A percentile compares a stretch with the other conserved stretches of the same genome.
Conservation (phyloP, 1,140 invertebrate genomes). For the Anastatus disparis region DNA sequence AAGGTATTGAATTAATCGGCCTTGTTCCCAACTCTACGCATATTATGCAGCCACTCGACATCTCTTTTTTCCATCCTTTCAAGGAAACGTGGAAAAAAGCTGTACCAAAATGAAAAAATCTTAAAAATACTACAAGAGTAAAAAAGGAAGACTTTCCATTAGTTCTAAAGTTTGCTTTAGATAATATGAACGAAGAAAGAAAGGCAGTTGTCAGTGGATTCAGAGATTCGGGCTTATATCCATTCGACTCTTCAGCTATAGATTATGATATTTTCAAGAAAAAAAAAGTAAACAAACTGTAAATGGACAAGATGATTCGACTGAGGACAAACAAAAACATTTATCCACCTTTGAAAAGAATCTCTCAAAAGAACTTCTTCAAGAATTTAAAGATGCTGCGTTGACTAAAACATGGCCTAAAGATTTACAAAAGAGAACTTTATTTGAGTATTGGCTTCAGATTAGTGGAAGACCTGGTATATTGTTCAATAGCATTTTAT, state of each 20-base stretch:
- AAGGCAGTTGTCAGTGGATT: background rate
- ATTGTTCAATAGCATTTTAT: no score
- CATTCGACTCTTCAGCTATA: background rate
- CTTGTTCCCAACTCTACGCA: no score
- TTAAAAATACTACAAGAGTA: background rate
- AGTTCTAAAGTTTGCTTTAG: background rate
- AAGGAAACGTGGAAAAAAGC: background rate
- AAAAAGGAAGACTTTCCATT: background rate
- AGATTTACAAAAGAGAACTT: constrained; percentile 22
- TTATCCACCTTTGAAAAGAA: background rate
- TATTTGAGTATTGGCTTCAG: no score
- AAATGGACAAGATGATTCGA: no score
- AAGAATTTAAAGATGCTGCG: constrained; percentile 19
- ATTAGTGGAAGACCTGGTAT: no score
- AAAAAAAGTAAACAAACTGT: constrained; percentile 2
- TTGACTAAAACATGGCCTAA: constrained; percentile 7
- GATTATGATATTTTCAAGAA: no score
- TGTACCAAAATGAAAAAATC: background rate
- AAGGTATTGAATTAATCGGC: background rate
- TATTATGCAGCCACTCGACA: no score
- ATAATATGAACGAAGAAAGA: background rate
- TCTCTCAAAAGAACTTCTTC: constrained; percentile 5
- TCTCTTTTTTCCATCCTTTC: no score
- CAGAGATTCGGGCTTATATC: background rate
- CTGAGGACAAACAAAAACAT: constrained; percentile 5